Percentiles rank a stretch among this genome's conserved stretches.
These are phyloP conservation scores for Phalacrocorax pelagicus DNA, from an alignment of 2,113 vertebrate species.

Conservation along the genomic window DNA sequence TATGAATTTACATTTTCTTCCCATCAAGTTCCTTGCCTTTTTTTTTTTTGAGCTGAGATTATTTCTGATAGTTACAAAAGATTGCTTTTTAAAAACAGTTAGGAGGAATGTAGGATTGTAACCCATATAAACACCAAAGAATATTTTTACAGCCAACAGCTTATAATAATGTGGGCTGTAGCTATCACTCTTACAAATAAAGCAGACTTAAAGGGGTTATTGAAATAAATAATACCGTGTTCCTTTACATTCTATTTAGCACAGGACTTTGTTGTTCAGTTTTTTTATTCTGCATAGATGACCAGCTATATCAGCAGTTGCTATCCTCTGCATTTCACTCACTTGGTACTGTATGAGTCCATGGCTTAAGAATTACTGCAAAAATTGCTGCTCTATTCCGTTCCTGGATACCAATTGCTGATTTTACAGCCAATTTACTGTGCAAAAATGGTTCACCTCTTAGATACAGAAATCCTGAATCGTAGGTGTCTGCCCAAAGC, in stretches of 20 bases:
- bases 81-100: fast-evolving
- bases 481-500: background rate
- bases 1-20: background rate
- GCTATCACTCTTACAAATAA: background rate
- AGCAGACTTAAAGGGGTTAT: background rate
- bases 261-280: background rate
- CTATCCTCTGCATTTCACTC: background rate
- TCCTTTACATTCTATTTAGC: background rate
- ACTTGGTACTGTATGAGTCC: background rate
- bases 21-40: background rate
- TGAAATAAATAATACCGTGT: background rate
- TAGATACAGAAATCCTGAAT: background rate
- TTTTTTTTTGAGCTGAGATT: background rate
- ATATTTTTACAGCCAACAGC: background rate
- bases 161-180: background rate
- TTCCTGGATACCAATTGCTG: background rate
- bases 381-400: background rate
- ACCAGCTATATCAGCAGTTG: background rate
- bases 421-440: slow-evolving; percentile 15
- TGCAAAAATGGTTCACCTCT: background rate
- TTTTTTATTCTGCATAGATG: background rate
- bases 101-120: background rate
- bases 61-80: background rate
- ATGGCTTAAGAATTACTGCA: background rate
- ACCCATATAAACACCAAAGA: background rate